These are phyloP conservation scores for Plutella xylostella DNA, from an alignment of 2,888 invertebrate species.

Conservation along the genomic window DNA sequence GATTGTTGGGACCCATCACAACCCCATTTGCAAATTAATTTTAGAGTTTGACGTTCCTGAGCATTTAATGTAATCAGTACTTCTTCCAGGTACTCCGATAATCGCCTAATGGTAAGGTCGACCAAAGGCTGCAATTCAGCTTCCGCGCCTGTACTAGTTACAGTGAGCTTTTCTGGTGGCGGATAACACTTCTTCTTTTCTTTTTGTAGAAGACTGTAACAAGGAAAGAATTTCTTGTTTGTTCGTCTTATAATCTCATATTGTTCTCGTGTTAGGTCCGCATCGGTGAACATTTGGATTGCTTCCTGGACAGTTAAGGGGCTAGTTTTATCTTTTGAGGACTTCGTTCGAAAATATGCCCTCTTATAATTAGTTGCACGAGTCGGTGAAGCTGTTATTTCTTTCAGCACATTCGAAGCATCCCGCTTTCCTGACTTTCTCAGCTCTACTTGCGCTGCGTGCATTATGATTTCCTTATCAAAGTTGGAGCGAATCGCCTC, in stretches of 20 bases:
- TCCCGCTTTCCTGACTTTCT: conserved; percentile 12
- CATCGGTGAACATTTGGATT: not conserved
- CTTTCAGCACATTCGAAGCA: conserved; percentile 2
- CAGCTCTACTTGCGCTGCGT: conserved; percentile 18
- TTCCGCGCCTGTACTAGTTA: conserved; percentile 4
- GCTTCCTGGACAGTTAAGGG: not conserved
- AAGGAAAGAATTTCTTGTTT: conserved; percentile 1
- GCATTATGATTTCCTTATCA: conserved; percentile 12
- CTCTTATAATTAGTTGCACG: not conserved
- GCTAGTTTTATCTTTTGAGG: not conserved
- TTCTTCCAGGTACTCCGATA: conserved; percentile 1
- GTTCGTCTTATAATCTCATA: conserved; percentile 3
- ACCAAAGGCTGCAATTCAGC: conserved; percentile 4
- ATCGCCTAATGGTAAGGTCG: conserved; percentile 4
- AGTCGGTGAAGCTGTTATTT: not conserved
- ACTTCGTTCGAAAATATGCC: not conserved
- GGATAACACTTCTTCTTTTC: conserved; percentile 6
- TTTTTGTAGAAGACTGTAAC: not conserved
- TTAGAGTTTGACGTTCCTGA: conserved; percentile 1
- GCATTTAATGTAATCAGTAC: conserved; percentile 2
- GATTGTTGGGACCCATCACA: conserved; percentile 10
- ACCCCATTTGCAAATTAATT: conserved; percentile 9
- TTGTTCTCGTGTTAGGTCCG: conserved; percentile 3
- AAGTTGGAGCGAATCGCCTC: not conserved
- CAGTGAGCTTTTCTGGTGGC: not conserved